These are phyloP conservation scores for Calidris pygmaea DNA, from an alignment of 2,113 vertebrate species.

Conservation along the genomic window DNA sequence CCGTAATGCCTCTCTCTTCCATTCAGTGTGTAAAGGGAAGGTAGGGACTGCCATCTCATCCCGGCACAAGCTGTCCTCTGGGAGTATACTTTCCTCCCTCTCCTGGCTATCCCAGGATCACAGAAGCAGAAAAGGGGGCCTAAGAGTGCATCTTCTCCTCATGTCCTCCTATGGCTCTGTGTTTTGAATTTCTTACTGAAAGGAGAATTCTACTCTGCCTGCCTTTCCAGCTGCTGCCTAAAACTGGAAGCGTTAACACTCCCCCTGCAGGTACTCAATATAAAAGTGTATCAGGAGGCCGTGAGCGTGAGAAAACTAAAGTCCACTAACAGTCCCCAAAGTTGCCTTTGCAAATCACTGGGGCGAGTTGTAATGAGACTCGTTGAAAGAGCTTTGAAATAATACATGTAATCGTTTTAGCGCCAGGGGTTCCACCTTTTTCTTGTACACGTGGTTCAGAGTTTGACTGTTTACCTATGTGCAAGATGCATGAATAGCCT, in stretches of 20 bases:
- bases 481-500: neutral
- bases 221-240: neutral
- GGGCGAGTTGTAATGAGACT: neutral
- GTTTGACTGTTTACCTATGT: neutral
- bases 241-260: neutral
- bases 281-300: neutral
- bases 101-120: neutral
- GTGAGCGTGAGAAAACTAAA: neutral
- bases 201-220: neutral
- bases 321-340: neutral
- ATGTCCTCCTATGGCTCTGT: neutral
- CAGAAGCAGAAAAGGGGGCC: neutral
- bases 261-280: neutral
- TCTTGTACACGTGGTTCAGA: neutral
- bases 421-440: neutral
- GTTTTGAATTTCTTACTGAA: neutral
- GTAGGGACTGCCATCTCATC: neutral
- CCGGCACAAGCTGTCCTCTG: neutral
- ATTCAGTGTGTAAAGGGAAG: neutral
- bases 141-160: neutral
- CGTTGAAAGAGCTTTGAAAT: neutral
- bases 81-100: neutral
- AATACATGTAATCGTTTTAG: neutral
- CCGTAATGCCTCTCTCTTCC: neutral
- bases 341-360: neutral